phyloP scores from a whole-genome alignment of 2,113 vertebrate species.

The Eubucco bourcierii region DNA sequence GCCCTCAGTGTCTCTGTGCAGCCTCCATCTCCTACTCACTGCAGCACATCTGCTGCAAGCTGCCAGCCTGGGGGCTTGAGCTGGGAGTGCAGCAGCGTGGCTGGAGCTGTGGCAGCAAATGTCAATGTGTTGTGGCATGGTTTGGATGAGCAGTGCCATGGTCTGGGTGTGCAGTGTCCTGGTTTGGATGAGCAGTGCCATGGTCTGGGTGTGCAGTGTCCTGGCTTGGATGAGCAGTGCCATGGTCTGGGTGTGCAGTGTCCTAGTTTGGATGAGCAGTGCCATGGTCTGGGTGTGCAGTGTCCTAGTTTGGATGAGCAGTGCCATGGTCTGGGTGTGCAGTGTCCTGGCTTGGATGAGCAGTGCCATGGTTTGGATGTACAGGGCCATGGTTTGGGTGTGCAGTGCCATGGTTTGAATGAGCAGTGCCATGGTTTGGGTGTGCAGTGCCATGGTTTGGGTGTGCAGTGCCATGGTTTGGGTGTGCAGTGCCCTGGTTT shows the following conservation, averaged over 20 bases:
- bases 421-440: background rate
- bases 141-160: no score
- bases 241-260: fast-evolving
- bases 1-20: background rate
- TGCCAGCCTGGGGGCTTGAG: background rate
- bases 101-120: background rate
- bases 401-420: background rate
- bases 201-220: fast-evolving
- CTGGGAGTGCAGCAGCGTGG: fast-evolving
- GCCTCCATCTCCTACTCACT: background rate
- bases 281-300: fast-evolving
- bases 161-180: fast-evolving
- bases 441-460: background rate
- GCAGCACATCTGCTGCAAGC: background rate
- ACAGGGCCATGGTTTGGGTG: fast-evolving
- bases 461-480: background rate
- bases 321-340: fast-evolving
- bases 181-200: fast-evolving
- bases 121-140: no score
- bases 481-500: background rate
- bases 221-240: fast-evolving
- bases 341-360: fast-evolving
- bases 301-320: no score
- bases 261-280: fast-evolving
- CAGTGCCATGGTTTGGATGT: fast-evolving